Base-by-base conservation (phyloP, 2,888 invertebrate species). In the Agonopterix heracliana region DNA sequence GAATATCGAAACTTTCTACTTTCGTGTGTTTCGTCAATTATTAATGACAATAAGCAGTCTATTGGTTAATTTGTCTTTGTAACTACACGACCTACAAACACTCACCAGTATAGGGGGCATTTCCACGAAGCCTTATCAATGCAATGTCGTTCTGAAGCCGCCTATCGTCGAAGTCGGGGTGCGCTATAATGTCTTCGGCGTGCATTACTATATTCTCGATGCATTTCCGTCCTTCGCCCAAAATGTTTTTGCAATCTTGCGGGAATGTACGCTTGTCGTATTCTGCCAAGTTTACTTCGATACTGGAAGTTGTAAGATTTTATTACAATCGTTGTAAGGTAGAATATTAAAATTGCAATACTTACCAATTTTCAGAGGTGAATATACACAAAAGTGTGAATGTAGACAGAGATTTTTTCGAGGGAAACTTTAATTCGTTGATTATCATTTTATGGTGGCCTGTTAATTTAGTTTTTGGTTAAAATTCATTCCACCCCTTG, bases 261-360 rank as follows among this genome's bases (percentile, higher is more conserved):
- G 87, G 87, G 60, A 81, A 87, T 0, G 87, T 79, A 10, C 78
- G 71, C 52, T 80, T 85, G 63, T 87, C 83, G 54, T 78, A 86
- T 57, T 88, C 87, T 0, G 87, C 77, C 52, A 87, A 55, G 51
- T 68, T 71, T 41, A 86, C 59, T 54, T 80, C 72, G 10, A 85
- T 56, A 12, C 87, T 88, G 72, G 14, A 74, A 72, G 11, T 38
- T n/a, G 5, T 26, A 26, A 26, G 26, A 26, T 26, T 44, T 34
- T 26, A 26, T 26, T 26, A 49, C 40, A 38, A 45, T 44, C 38
- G 34, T 36, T 8, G 36, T 9, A n/a, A 9, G n/a, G 9, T 45
- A 8, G 14, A 36, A 36, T 35, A 35, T n/a, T 35, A 45, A 5
- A 26, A 26, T 26, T 26, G 5, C 11, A 46, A 46, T 14, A 2